phyloP scores from a whole-genome alignment of 2,888 invertebrate genomes.

The Furcula furcula region DNA sequence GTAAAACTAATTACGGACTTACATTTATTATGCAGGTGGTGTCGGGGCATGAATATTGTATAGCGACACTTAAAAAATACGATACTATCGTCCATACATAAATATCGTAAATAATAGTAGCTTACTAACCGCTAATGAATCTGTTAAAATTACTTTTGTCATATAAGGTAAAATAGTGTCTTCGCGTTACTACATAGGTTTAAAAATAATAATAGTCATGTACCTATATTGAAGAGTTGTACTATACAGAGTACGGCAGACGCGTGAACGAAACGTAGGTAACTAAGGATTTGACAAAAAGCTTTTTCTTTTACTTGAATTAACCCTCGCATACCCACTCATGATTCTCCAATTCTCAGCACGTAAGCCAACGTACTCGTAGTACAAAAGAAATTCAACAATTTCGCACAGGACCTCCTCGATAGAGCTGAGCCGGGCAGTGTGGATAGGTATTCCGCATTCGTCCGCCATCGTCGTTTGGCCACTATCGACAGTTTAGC shows the following conservation, averaged over 20 bases:
- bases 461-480: conserved; percentile 41
- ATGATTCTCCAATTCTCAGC: neutral
- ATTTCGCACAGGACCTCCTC: conserved; percentile 17
- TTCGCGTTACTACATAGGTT: no score
- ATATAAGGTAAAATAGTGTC: no score
- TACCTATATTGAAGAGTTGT: no score
- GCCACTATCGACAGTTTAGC: conserved; percentile 47
- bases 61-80: conserved; percentile 11
- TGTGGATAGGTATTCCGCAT: conserved; percentile 52
- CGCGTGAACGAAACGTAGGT: no score
- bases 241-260: no score
- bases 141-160: no score
- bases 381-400: conserved; percentile 1
- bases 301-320: no score
- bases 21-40: conserved; percentile 40
- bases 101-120: neutral
- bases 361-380: conserved; percentile 1
- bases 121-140: no score
- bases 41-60: conserved; percentile 12
- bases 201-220: no score
- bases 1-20: conserved; percentile 46
- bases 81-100: neutral
- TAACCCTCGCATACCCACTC: no score
- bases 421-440: conserved; percentile 4
- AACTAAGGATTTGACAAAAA: no score